phyloP scores from a whole-genome alignment of 2,113 vertebrate species.

The Oostethus manadensis region DNA sequence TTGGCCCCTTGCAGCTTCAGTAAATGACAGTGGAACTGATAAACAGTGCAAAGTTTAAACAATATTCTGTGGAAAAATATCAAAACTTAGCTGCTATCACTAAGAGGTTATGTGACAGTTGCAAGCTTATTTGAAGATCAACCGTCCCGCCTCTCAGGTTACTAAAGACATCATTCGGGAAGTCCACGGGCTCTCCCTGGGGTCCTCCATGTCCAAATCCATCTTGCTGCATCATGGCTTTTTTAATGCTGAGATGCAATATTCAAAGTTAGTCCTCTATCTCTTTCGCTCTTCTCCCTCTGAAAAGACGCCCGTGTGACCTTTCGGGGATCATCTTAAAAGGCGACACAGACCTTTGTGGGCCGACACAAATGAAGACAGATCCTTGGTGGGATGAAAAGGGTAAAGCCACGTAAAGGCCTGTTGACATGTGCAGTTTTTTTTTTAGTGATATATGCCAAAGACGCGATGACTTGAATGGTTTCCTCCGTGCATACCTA shows the following conservation, averaged over 20 bases:
- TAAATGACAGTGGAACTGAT: too few relatives aligned
- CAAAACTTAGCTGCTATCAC: constrained; percentile 11
- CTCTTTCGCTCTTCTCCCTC: constrained; percentile 46
- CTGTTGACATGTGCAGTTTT: constrained; percentile 51
- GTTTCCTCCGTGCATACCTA: constrained; percentile 59
- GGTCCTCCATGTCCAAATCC: constrained; percentile 18
- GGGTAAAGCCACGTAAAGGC: constrained; percentile 63
- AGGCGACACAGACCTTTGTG: constrained; percentile 71
- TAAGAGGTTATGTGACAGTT: constrained; percentile 21
- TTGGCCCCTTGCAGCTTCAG: background rate
- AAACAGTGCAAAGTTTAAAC: too few relatives aligned
- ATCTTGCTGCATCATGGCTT: constrained; percentile 61
- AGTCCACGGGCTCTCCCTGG: constrained; percentile 33
- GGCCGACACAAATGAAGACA: constrained; percentile 72
- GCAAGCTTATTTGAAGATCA: constrained; percentile 16
- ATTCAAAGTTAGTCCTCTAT: constrained; percentile 56
- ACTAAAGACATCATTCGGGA: constrained; percentile 43
- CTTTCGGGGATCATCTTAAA: constrained; percentile 69
- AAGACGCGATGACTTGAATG: constrained; percentile 49
- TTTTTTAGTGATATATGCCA: constrained; percentile 62
- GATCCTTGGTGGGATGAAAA: constrained; percentile 70
- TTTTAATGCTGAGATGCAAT: constrained; percentile 65
- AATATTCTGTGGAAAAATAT: too few relatives aligned
- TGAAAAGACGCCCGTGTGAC: constrained; percentile 62
- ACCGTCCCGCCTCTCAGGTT: constrained; percentile 34